A percentile compares a stretch with the other conserved stretches of the same genome.
Evolutionary conservation across 2,888 invertebrate species (phyloP).

Genomic region (Aleiodes alternator): DNA sequence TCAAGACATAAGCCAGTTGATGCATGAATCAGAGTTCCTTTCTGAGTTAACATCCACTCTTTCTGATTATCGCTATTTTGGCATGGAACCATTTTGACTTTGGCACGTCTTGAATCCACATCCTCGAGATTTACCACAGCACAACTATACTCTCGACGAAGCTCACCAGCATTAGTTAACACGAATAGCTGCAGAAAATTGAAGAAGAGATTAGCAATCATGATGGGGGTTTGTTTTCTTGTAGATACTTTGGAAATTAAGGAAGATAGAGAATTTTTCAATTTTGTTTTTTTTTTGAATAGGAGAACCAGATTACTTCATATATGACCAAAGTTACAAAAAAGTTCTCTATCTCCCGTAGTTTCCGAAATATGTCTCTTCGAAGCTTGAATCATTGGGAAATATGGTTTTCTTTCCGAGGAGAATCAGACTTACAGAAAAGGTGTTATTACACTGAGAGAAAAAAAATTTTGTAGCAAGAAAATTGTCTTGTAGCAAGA

Average conservation of each 20-base stretch:
- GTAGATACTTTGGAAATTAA: too few species aligned
- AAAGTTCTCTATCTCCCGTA: background rate
- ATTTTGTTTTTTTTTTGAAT: too few species aligned
- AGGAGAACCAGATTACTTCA: too few species aligned
- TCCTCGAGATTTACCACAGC: slow-evolving; percentile 74
- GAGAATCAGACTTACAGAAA: too few species aligned
- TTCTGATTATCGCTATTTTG: slow-evolving; percentile 70
- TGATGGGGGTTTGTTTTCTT: background rate
- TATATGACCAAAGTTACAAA: background rate
- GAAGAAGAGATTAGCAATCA: background rate
- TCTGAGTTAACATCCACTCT: slow-evolving; percentile 65
- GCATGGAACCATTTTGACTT: slow-evolving; percentile 76
- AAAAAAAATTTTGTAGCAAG: too few species aligned
- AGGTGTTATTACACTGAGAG: too few species aligned
- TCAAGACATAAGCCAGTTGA: slow-evolving; percentile 80
- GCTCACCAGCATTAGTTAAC: slow-evolving; percentile 82
- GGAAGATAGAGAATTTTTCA: too few species aligned
- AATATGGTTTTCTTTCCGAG: too few species aligned
- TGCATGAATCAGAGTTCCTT: slow-evolving; percentile 77
- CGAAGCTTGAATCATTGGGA: too few species aligned
- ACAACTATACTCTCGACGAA: slow-evolving; percentile 87
- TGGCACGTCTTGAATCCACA: slow-evolving; percentile 77
- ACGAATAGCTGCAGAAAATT: slow-evolving; percentile 80
- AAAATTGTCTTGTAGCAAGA: too few species aligned
- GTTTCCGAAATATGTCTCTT: too few species aligned